phyloP scores from a whole-genome alignment of 2,113 vertebrate species.

The Cololabis saira region DNA sequence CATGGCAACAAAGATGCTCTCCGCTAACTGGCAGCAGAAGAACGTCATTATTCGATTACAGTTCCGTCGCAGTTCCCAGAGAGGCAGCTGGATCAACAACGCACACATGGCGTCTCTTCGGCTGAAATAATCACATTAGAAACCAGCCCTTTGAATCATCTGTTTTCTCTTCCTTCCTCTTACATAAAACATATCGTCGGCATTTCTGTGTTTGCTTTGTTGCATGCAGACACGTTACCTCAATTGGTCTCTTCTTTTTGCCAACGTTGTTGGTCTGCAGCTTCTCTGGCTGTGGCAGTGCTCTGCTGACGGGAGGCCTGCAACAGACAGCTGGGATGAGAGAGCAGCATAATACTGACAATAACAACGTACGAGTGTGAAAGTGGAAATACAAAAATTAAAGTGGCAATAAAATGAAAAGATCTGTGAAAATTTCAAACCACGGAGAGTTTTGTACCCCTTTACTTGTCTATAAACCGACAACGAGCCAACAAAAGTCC shows the following conservation, averaged over 20 bases:
- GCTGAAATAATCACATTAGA: slow-evolving; percentile 31
- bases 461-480: too few species aligned
- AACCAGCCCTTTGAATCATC: slow-evolving; percentile 17
- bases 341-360: slow-evolving; percentile 8
- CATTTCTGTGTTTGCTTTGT: neutral
- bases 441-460: too few species aligned
- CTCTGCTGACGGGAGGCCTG: slow-evolving; percentile 98
- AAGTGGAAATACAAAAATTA: too few species aligned
- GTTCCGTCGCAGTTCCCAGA: slow-evolving; percentile 28
- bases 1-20: slow-evolving; percentile 65
- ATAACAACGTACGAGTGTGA: slow-evolving; percentile 2
- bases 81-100: slow-evolving; percentile 26
- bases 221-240: slow-evolving; percentile 80
- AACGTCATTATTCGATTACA: slow-evolving; percentile 54
- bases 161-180: slow-evolving; percentile 8
- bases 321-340: slow-evolving; percentile 83
- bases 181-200: neutral
- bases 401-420: too few species aligned
- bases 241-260: slow-evolving; percentile 97
- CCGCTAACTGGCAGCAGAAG: slow-evolving; percentile 27
- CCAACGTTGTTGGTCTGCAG: slow-evolving; percentile 98
- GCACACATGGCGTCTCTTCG: slow-evolving; percentile 15
- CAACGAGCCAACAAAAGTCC: too few species aligned
- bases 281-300: slow-evolving; percentile 96
- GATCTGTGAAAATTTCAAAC: too few species aligned